These are phyloP conservation scores for Promerops cafer DNA, from an alignment of 2,113 vertebrate species.

Conservation along the genomic window DNA sequence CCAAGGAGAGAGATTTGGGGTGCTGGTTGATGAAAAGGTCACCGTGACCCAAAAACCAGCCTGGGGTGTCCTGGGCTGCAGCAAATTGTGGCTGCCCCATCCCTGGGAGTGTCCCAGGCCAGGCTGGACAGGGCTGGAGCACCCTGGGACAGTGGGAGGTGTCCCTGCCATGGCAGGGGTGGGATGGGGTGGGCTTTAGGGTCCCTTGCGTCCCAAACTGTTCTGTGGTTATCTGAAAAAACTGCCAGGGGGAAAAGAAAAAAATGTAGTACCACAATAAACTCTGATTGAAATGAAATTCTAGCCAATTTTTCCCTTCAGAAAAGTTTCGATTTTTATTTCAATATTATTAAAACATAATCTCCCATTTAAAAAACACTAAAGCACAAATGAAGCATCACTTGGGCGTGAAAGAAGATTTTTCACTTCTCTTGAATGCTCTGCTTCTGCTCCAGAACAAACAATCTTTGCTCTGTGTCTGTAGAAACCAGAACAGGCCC, in stretches of 20 bases:
- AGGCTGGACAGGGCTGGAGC: accelerated
- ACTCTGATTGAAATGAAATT: background rate
- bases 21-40: background rate
- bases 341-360: background rate
- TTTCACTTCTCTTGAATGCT: background rate
- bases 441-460: background rate
- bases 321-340: background rate
- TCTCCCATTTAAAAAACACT: background rate
- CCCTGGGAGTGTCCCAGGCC: background rate
- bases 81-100: background rate
- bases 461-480: background rate
- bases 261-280: background rate
- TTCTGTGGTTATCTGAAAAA: background rate
- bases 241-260: background rate
- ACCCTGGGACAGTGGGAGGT: background rate
- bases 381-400: background rate
- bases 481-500: background rate
- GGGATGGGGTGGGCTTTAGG: background rate
- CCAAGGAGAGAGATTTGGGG: background rate
- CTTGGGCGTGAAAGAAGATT: background rate
- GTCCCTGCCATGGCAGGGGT: background rate
- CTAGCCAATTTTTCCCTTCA: background rate
- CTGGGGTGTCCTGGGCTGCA: background rate
- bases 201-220: background rate
- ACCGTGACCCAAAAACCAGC: background rate